Evolutionary conservation across 2,113 vertebrate genomes (phyloP), one percentile per base, ranked within the genome.

Genomic region (Gavia stellata): DNA sequence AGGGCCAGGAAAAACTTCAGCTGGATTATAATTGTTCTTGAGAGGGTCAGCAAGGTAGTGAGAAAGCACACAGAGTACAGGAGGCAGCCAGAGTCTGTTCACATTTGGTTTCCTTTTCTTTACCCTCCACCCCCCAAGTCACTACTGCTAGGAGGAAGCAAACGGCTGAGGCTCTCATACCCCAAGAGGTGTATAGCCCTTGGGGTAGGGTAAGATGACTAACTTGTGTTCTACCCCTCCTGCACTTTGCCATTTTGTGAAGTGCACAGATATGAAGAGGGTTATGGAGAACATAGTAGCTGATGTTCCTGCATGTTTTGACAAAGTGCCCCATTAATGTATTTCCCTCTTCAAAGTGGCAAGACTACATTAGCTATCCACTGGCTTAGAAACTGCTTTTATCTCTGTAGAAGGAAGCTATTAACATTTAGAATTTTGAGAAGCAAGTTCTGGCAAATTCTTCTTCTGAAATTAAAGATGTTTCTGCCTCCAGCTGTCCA

Each of bases 1-100:
- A 85, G 59, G 89, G 91, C 94, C 94, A 94, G 92, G 68, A 95
- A 97, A 96, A 97, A 75, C 49, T 94, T 96, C 83, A 93, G 70
- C 68, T 95, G 91, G 92, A 89, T 94, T 89, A 50, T 70, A 94
- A 33, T 91, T 91, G 77, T 66, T 95, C 85, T 95, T 96, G 77
- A 86, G 66, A 92, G 86, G 81, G 77, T 85, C 82, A 93, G 59
- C 75, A 94, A 87, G 61, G 73, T 83, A 95, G 42, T 63, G 42
- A 87, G 84, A 93, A 79, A 92, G 61, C 56, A 81, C 77, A 94
- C 12, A 91, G 52, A 96, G 40, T 56, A 45, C 71, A 85, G 40
- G 52, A 97, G 83, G 38, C 81, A 89, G 88, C 88, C 91, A 95
- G 72, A 83, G 19, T 56, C 59, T 72, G 50, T 56, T 92, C 77